These are phyloP conservation scores for Dipus sagitta DNA, from an alignment of 2,797 vertebrate species.

Conservation along the genomic window DNA sequence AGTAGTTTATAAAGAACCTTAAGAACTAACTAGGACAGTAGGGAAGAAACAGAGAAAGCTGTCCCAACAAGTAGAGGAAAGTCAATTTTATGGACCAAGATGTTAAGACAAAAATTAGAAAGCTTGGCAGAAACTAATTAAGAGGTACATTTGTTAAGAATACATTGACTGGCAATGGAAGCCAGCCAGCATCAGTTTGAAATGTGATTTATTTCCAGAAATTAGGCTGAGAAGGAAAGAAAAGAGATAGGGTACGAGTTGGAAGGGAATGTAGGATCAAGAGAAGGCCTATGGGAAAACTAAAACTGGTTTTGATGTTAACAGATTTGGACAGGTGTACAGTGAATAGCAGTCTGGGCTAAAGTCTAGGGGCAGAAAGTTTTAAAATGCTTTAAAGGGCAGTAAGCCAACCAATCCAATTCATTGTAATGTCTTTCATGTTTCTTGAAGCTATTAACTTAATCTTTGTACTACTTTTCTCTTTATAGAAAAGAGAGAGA, in stretches of 20 bases:
- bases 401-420: not conserved
- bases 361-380: not conserved
- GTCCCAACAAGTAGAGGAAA: not conserved
- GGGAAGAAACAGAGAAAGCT: not conserved
- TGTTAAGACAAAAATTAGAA: not conserved
- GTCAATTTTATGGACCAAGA: not conserved
- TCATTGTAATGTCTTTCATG: not conserved
- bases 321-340: not conserved
- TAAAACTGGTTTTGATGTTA: slow-evolving; percentile 12
- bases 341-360: not conserved
- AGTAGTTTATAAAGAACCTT: not conserved
- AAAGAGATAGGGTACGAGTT: not conserved
- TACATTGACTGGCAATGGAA: not conserved
- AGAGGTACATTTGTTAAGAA: not conserved
- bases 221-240: not conserved
- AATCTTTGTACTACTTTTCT: slow-evolving; percentile 48
- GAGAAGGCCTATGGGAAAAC: not conserved
- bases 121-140: not conserved
- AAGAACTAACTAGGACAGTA: not conserved
- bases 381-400: not conserved
- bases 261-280: not conserved
- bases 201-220: not conserved
- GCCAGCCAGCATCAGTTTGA: not conserved
- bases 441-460: not conserved
- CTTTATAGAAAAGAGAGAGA: slow-evolving; percentile 53